Conservation (phyloP, 2,888 invertebrate genomes). For the Cyclophora punctaria region DNA sequence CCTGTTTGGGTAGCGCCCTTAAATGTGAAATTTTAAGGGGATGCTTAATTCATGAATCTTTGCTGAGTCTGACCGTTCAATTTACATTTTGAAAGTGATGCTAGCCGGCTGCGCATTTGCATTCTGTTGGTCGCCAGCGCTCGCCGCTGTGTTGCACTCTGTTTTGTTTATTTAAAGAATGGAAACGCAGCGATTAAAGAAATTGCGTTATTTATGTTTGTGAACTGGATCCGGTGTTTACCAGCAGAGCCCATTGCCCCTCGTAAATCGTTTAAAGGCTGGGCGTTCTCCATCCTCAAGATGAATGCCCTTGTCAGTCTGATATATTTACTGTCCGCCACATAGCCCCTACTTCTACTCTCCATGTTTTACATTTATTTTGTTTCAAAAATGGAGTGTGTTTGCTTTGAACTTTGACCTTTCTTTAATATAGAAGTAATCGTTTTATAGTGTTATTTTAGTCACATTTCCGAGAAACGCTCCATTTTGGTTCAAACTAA, state of each 20-base stretch:
- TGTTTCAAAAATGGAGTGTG: conserved; percentile 34
- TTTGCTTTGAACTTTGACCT: too few relatives aligned
- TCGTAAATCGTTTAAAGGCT: conserved; percentile 73
- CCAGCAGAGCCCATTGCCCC: conserved; percentile 50
- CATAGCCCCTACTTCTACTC: conserved; percentile 39
- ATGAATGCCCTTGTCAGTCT: conserved; percentile 66
- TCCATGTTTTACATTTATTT: conserved; percentile 51
- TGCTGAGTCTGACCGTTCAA: conserved; percentile 60
- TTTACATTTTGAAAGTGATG: conserved; percentile 64
- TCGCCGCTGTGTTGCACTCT: conserved; percentile 39
- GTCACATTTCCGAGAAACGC: too few relatives aligned
- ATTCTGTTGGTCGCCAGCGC: conserved; percentile 37
- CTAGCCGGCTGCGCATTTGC: conserved; percentile 49
- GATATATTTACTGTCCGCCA: conserved; percentile 68
- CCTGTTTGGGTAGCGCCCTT: conserved; percentile 52
- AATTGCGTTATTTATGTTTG: conserved; percentile 46
- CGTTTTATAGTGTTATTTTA: too few relatives aligned
- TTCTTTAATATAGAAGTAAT: too few relatives aligned
- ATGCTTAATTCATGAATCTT: conserved; percentile 68
- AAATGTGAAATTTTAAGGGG: conserved; percentile 58
- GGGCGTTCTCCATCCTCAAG: conserved; percentile 66
- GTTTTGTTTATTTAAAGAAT: conserved; percentile 29
- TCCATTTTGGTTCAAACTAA: too few relatives aligned
- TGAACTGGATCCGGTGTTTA: conserved; percentile 45
- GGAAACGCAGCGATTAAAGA: conserved; percentile 25